Base-by-base conservation (phyloP, 2,113 vertebrate species). In the Miniopterus natalensis region DNA sequence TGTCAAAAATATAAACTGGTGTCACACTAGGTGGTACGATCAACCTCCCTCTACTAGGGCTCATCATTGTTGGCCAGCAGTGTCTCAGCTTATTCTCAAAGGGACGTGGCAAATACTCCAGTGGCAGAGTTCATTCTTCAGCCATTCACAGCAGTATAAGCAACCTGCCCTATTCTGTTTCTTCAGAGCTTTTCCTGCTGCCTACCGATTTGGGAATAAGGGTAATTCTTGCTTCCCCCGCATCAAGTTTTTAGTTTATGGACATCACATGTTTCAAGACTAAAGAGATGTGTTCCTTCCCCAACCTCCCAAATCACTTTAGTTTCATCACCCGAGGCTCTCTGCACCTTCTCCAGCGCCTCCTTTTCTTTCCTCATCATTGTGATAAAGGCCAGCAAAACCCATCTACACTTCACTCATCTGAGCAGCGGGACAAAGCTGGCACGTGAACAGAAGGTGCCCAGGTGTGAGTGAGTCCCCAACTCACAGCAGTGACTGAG, bases 161-260 rank as follows among this genome's bases (percentile, higher is more conserved):
- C 20, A 90, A 9, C 20, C 47, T 92, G 29, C 4, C 2, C 51
- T 2, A 18, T 40, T 40, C 66, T 84, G 5, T 40, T 65, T 80
- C 27, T 78, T 63, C 84, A 80, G 73, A 84, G 8, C 8, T 78
- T 49, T 63, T 95, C 23, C 74, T 9, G 74, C 29, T 89, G 18
- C 59, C 31, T 86, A n/a, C n/a, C 66, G 29, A 87, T 0, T 2
- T 73, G 25, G 49, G 3, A 66, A 88, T 55, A 61, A 59, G 23
- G 27, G 80, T 4, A 78, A 49, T n/a, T 27, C 27, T 75, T 79
- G 74, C 66, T 90, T 65, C 23, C 6, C 10, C 31, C 0, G 18
- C 14, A 90, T 84, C n/a, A 40, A n/a, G 63, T 86, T 96, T 92
- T 23, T 23, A 51, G 5, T 94, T 88, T 96, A 66, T 2, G 73